A percentile compares a stretch with the other conserved stretches of the same genome.
Conservation (phyloP, 2,113 vertebrate genomes). For the Passer domesticus region DNA sequence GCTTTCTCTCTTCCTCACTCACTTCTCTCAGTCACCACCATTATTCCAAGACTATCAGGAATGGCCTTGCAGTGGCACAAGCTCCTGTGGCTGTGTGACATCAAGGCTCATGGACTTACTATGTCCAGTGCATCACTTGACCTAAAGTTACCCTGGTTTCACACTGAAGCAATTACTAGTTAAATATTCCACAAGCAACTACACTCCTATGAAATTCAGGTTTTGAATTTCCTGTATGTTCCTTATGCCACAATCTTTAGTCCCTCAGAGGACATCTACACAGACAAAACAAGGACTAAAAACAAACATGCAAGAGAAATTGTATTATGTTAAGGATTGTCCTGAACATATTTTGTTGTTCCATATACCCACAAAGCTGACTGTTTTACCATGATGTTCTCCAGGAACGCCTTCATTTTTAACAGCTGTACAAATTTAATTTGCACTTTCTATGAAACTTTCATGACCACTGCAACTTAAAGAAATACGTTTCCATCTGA, state of each 20-base stretch:
- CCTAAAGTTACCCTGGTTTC: background rate
- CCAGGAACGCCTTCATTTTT: background rate
- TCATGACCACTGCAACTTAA: background rate
- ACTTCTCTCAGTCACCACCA: rapidly evolving
- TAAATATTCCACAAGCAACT: background rate
- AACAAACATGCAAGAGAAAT: background rate
- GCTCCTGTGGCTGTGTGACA: background rate
- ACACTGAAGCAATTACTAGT: background rate
- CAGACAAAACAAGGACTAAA: background rate
- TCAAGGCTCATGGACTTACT: rapidly evolving
- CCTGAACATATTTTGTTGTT: background rate
- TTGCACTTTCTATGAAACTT: background rate
- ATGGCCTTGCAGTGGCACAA: background rate
- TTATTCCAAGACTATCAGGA: background rate
- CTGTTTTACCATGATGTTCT: background rate
- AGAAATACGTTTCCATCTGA: background rate
- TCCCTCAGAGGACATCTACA: background rate
- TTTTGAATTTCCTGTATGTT: background rate
- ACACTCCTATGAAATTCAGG: background rate
- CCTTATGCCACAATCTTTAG: background rate
- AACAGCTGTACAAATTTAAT: background rate
- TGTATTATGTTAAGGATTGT: background rate
- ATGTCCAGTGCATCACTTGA: background rate
- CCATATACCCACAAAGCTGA: background rate
- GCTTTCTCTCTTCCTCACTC: background rate